These are phyloP conservation scores for Gryon sp. DNA, from an alignment of 1,140 invertebrate species.

Conservation along the genomic window DNA sequence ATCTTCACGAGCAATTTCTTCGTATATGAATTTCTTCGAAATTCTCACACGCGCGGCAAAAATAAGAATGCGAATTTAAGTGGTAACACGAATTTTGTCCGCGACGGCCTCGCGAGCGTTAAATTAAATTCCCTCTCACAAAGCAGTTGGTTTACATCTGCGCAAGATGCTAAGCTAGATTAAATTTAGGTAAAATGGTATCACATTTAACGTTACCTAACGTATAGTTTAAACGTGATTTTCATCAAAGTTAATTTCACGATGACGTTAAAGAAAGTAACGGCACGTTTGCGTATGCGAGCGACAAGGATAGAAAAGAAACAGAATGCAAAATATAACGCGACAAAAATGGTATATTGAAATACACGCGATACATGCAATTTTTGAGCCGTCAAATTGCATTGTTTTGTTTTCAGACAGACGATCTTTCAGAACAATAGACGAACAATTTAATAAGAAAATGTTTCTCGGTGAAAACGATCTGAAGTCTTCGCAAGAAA, in stretches of 20 bases:
- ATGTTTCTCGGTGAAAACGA: slow-evolving; percentile 11
- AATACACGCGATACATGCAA: slow-evolving; percentile 2
- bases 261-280: slow-evolving; percentile 5
- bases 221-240: slow-evolving; percentile 35
- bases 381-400: too few species aligned
- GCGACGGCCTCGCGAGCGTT: slow-evolving; percentile 35
- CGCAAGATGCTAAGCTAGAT: slow-evolving; percentile 39
- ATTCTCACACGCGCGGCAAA: slow-evolving; percentile 28
- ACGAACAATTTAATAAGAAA: slow-evolving; percentile 28
- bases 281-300: too few species aligned
- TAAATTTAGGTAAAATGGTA: slow-evolving; percentile 50
- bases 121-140: slow-evolving; percentile 55
- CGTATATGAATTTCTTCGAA: too few species aligned
- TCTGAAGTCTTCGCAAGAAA: too few species aligned
- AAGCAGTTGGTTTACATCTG: slow-evolving; percentile 56
- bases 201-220: slow-evolving; percentile 40
- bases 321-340: not conserved
- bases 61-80: slow-evolving; percentile 44
- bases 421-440: too few species aligned
- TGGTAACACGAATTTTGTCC: slow-evolving; percentile 40
- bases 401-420: too few species aligned
- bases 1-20: slow-evolving; percentile 3
- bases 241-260: slow-evolving; percentile 47
- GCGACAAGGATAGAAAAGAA: not conserved
- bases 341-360: slow-evolving; percentile 18